A percentile compares a stretch with the other conserved stretches of the same genome.
Evolutionary conservation across 2,797 vertebrate species (phyloP).

Genomic region (Rhynchonycteris naso): DNA sequence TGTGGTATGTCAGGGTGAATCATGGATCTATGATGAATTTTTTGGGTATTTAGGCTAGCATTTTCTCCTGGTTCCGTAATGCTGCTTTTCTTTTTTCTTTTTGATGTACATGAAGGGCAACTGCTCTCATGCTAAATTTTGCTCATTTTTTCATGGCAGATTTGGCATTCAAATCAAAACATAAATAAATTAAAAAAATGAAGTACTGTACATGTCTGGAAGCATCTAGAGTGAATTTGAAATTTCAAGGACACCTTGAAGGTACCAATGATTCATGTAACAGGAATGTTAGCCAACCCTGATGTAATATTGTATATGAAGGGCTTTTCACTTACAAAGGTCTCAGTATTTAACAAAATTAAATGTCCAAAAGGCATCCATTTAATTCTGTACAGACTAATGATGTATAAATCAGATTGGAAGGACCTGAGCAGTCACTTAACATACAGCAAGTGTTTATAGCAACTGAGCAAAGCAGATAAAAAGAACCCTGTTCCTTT

Average conservation of each 20-base stretch:
- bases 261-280: slow-evolving; percentile 67
- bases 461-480: slow-evolving; percentile 60
- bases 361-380: slow-evolving; percentile 55
- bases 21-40: background rate
- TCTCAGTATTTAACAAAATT: slow-evolving; percentile 66
- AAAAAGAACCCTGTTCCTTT: slow-evolving; percentile 70
- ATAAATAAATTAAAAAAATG: slow-evolving; percentile 73
- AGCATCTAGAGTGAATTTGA: slow-evolving; percentile 39
- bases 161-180: slow-evolving; percentile 66
- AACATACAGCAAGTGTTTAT: slow-evolving; percentile 65
- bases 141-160: slow-evolving; percentile 37
- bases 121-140: slow-evolving; percentile 56
- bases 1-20: background rate
- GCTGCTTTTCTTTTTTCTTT: slow-evolving; percentile 51
- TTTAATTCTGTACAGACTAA: slow-evolving; percentile 65
- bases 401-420: slow-evolving; percentile 70
- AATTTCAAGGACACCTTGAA: slow-evolving; percentile 76
- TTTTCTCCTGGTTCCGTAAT: background rate
- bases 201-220: slow-evolving; percentile 59
- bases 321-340: slow-evolving; percentile 71
- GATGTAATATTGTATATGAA: slow-evolving; percentile 79
- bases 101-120: slow-evolving; percentile 55
- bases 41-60: background rate
- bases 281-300: slow-evolving; percentile 68
- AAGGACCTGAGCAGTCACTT: slow-evolving; percentile 58